A percentile compares a stretch with the other conserved stretches of the same genome.
Conservation (phyloP, 2,113 vertebrate genomes). For the Grammomys surdaster region DNA sequence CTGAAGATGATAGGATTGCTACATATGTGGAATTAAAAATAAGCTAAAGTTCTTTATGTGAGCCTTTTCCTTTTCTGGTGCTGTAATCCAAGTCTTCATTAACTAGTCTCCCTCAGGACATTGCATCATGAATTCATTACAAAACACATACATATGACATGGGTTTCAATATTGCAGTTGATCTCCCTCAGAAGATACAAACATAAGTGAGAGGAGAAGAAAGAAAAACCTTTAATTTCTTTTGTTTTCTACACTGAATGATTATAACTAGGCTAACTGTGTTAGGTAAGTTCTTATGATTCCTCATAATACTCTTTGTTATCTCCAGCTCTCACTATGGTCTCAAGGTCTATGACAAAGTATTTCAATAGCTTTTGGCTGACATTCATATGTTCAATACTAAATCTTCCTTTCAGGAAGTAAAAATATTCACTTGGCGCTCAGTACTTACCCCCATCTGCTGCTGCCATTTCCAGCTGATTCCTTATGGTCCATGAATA, state of each 20-base stretch:
- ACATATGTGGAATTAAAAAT: background rate
- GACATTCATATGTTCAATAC: slow-evolving; percentile 75
- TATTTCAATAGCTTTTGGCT: slow-evolving; percentile 65
- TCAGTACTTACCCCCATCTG: slow-evolving; percentile 58
- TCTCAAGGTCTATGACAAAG: slow-evolving; percentile 34
- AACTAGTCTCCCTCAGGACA: background rate
- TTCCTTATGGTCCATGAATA: slow-evolving; percentile 62
- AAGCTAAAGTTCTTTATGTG: background rate
- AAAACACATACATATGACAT: background rate
- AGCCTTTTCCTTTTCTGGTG: background rate
- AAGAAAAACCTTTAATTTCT: background rate
- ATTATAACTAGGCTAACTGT: background rate
- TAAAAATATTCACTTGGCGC: slow-evolving; percentile 62
- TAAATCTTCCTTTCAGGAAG: slow-evolving; percentile 55
- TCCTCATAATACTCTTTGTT: background rate
- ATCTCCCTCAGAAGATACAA: background rate
- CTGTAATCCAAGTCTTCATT: background rate
- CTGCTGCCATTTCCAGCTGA: slow-evolving; percentile 71
- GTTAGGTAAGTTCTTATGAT: background rate
- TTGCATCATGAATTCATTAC: background rate
- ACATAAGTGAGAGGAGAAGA: background rate
- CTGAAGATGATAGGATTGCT: background rate
- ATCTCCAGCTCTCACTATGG: background rate
- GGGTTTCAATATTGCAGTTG: accelerated
- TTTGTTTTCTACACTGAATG: background rate